Evolutionary conservation across 2,888 invertebrate species (phyloP).

Genomic region (Brachycybe producta): DNA sequence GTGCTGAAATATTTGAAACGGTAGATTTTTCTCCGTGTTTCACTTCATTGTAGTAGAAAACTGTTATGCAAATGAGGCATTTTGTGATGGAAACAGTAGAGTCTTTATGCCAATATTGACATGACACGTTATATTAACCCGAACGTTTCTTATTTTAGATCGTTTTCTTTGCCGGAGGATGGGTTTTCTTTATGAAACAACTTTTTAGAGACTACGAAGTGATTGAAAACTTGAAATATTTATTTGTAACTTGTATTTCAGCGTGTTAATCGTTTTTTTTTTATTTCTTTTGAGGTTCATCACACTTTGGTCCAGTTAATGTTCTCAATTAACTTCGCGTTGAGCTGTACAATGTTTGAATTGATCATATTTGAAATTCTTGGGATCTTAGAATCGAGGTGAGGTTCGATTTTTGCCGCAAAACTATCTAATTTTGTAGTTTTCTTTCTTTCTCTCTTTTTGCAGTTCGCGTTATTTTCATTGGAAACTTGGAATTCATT

Average conservation of each 20-base stretch:
- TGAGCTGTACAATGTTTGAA: constrained; percentile 98
- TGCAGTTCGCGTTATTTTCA: constrained; percentile 77
- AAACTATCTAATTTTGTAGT: constrained; percentile 20
- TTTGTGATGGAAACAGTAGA: not conserved
- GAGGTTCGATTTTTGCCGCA: no score
- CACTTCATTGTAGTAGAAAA: no score
- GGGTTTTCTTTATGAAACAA: constrained; percentile 96
- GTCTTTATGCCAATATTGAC: not conserved
- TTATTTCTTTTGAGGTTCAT: no score
- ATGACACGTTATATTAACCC: not conserved
- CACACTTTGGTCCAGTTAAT: constrained; percentile 86
- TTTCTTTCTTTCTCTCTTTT: constrained; percentile 27
- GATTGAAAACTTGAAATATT: constrained; percentile 16
- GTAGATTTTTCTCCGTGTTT: no score
- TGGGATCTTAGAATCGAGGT: constrained; percentile 82
- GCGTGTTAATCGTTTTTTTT: no score
- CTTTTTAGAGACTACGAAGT: constrained; percentile 90
- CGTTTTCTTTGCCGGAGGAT: constrained; percentile 89
- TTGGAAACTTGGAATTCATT: constrained; percentile 86
- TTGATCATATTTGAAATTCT: constrained; percentile 98
- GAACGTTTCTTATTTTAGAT: constrained; percentile 47
- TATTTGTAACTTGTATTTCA: no score
- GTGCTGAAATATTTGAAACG: not conserved
- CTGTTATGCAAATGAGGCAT: not conserved
- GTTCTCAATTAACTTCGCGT: constrained; percentile 87